Conservation (phyloP, 1,140 invertebrate species). For the Euura saliciscinereae region DNA sequence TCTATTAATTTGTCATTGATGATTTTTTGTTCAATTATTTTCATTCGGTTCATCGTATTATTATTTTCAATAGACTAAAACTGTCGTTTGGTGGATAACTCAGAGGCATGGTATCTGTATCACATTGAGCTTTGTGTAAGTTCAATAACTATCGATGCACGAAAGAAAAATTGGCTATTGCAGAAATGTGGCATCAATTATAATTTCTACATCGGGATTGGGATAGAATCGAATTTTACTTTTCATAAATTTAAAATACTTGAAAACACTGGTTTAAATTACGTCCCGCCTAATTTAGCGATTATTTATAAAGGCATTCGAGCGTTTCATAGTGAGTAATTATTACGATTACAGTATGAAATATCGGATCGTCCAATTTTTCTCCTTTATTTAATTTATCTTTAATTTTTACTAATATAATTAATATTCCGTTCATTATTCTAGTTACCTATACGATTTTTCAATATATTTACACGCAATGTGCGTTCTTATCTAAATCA, state of each 20-base stretch:
- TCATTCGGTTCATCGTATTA: neutral
- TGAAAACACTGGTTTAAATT: neutral
- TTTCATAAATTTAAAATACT: neutral
- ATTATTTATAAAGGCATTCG: neutral
- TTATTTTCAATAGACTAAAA: neutral
- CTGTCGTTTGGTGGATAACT: neutral
- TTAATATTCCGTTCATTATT: neutral
- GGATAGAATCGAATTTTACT: too few species aligned
- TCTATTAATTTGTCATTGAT: neutral
- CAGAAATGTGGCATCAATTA: too few species aligned
- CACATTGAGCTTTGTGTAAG: conserved; percentile 2
- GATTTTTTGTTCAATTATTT: neutral
- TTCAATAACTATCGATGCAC: neutral
- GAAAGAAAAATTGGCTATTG: too few species aligned
- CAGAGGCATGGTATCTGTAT: neutral
- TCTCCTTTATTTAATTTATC: neutral
- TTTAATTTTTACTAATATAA: too few species aligned
- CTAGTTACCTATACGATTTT: neutral
- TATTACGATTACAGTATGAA: neutral
- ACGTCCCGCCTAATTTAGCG: neutral
- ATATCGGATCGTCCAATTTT: neutral
- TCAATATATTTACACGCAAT: neutral
- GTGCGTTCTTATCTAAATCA: neutral
- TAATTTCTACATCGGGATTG: too few species aligned
- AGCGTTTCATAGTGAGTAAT: neutral